Evolutionary conservation across 1,140 invertebrate genomes (phyloP).

Genomic region (Rhyacophila brunnea): DNA sequence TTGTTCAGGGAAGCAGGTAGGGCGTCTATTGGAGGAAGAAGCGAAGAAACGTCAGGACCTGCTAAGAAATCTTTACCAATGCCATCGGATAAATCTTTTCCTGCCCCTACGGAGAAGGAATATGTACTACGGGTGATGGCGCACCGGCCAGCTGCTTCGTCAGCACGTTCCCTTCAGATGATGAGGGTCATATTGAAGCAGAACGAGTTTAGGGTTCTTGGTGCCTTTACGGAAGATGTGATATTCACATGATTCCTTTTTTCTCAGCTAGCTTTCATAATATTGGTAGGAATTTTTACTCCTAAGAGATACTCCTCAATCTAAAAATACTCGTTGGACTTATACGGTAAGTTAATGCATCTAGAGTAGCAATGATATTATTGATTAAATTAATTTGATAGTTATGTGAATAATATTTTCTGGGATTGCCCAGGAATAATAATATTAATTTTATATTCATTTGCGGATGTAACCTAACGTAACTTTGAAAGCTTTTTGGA

Average conservation of each 20-base stretch:
- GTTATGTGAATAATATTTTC: too few relatives aligned
- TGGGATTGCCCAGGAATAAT: too few relatives aligned
- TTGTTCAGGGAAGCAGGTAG: conserved; percentile 7
- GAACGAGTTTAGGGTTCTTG: conserved; percentile 65
- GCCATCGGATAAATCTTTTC: conserved; percentile 52
- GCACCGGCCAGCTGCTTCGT: conserved; percentile 61
- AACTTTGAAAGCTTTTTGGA: too few relatives aligned
- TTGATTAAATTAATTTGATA: too few relatives aligned
- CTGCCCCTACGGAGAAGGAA: conserved; percentile 61
- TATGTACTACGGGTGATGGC: conserved; percentile 66
- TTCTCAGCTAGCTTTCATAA: too few relatives aligned
- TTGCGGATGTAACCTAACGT: too few relatives aligned
- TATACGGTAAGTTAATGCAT: too few relatives aligned
- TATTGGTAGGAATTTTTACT: too few relatives aligned
- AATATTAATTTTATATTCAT: too few relatives aligned
- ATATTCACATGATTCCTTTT: conserved; percentile 50
- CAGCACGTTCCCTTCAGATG: conserved; percentile 62
- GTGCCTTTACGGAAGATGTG: conserved; percentile 71
- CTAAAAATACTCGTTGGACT: too few relatives aligned
- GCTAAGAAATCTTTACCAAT: background rate
- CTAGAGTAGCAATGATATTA: too few relatives aligned
- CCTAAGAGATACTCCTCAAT: too few relatives aligned
- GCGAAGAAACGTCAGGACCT: background rate
- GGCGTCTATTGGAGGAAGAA: background rate
- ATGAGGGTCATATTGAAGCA: conserved; percentile 64